A percentile compares a stretch with the other conserved stretches of the same genome.
These are phyloP conservation scores for Dicerorhinus sumatrensis DNA, from an alignment of 2,113 vertebrate genomes.

Conservation along the genomic window DNA sequence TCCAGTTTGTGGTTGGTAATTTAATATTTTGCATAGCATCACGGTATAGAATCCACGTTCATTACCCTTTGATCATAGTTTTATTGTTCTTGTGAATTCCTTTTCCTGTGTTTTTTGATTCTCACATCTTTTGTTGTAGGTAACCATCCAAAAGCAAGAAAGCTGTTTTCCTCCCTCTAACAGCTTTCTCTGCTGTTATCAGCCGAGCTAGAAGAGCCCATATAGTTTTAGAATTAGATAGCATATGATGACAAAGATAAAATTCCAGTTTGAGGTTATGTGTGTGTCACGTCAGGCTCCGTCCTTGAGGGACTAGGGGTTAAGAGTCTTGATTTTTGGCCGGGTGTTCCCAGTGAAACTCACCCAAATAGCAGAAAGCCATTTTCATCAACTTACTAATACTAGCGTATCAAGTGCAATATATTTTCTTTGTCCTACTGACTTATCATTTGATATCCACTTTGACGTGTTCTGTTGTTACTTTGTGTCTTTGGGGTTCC, in stretches of 20 bases:
- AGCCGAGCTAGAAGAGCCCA: constrained; percentile 28
- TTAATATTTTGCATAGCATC: constrained; percentile 62
- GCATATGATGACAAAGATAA: constrained; percentile 35
- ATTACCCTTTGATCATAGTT: constrained; percentile 62
- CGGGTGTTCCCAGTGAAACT: constrained; percentile 3
- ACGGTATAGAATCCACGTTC: constrained; percentile 46
- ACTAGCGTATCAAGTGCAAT: neutral
- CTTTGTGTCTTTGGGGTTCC: constrained; percentile 43
- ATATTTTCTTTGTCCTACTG: constrained; percentile 57
- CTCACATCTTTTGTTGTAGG: constrained; percentile 45
- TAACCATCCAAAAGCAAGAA: constrained; percentile 59
- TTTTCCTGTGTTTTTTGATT: constrained; percentile 55
- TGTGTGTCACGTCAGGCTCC: neutral
- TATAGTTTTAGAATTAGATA: constrained; percentile 60
- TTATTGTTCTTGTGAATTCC: constrained; percentile 52
- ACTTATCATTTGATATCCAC: constrained; percentile 38
- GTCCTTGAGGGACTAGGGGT: constrained; percentile 23
- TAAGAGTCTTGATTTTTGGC: constrained; percentile 28
- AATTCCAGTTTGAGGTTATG: neutral
- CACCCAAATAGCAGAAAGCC: neutral
- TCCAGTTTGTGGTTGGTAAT: constrained; percentile 67
- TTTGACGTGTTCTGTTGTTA: constrained; percentile 56
- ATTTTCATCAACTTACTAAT: constrained; percentile 49
- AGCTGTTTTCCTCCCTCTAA: neutral
- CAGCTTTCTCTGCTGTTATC: constrained; percentile 40